phyloP scores from a whole-genome alignment of 2,113 vertebrate genomes.

The Felis catus region DNA sequence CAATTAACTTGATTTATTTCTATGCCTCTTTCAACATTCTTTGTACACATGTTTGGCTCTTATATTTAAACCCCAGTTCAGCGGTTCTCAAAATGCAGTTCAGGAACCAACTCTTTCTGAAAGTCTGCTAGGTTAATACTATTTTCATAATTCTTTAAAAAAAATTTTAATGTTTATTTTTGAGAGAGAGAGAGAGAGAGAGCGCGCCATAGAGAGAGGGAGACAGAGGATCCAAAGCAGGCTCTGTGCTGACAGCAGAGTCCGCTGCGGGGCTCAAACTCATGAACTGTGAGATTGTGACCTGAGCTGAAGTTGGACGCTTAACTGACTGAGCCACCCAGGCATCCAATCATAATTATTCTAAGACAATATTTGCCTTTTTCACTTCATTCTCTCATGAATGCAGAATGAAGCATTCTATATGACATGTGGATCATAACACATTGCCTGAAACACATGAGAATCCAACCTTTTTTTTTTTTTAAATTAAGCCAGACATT shows the following conservation, averaged over 20 bases:
- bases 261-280: no score
- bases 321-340: no score
- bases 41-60: not conserved
- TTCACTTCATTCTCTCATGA: not conserved
- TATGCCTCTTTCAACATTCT: constrained; percentile 2
- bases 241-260: no score
- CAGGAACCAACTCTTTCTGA: not conserved
- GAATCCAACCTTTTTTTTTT: not conserved
- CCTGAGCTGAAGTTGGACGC: no score
- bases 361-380: not conserved
- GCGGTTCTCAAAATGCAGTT: not conserved
- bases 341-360: not conserved
- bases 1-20: not conserved
- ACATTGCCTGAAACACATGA: not conserved
- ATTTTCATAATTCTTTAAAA: not conserved
- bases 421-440: not conserved
- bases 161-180: no score
- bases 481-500: not conserved
- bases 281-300: no score
- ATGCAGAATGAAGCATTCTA: not conserved
- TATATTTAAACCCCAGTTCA: not conserved
- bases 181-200: no score
- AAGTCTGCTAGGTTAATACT: not conserved
- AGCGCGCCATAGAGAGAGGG: no score
- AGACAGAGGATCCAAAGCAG: no score